Evolutionary conservation across 2,888 invertebrate species (phyloP).

Genomic region (Lamproptera curius): DNA sequence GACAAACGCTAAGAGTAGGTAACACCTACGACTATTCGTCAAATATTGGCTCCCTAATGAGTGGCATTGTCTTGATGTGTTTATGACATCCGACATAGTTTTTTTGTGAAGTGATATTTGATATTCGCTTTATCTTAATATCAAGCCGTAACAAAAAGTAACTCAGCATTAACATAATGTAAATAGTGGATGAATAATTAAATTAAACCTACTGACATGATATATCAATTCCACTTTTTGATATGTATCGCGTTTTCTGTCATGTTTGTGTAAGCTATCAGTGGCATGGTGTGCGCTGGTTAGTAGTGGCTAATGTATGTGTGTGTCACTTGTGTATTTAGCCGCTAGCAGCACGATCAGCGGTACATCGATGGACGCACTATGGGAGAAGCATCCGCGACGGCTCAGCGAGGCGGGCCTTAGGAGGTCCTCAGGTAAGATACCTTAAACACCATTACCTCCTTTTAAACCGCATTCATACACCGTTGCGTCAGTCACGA

Average conservation of each 20-base stretch:
- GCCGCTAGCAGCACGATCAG: constrained; percentile 78
- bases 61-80: constrained; percentile 15
- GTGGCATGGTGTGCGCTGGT: constrained; percentile 39
- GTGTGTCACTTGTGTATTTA: constrained; percentile 69
- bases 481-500: too few relatives aligned
- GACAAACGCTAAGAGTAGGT: constrained; percentile 13
- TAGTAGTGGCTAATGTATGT: constrained; percentile 70
- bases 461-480: constrained; percentile 29
- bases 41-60: constrained; percentile 10
- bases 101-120: neutral
- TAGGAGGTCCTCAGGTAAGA: constrained; percentile 86
- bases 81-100: constrained; percentile 9
- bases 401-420: constrained; percentile 87
- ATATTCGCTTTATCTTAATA: constrained; percentile 2
- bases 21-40: constrained; percentile 12
- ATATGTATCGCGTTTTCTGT: constrained; percentile 2
- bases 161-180: neutral
- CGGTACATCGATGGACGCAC: constrained; percentile 83
- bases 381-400: constrained; percentile 85
- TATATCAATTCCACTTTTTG: neutral
- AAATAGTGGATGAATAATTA: constrained; percentile 2
- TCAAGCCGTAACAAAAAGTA: neutral
- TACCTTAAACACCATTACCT: constrained; percentile 21
- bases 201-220: constrained; percentile 12
- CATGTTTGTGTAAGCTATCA: constrained; percentile 21